Conservation (phyloP, 2,797 vertebrate species). For the Pseudomugil tenellus region DNA sequence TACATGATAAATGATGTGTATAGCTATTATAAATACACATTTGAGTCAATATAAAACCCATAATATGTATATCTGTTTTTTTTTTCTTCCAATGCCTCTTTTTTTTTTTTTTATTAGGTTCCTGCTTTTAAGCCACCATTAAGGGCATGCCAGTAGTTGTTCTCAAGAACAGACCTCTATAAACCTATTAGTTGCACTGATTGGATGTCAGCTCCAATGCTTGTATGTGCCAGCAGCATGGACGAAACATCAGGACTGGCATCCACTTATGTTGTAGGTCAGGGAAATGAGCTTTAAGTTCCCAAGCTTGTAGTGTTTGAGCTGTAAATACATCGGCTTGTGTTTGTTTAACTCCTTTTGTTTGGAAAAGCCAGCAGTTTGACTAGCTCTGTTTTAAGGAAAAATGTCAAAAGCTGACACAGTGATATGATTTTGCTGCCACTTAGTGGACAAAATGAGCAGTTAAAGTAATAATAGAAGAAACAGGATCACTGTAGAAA, state of each 20-base stretch:
- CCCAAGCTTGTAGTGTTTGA: not conserved
- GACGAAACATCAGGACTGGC: not conserved
- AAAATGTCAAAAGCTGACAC: not conserved
- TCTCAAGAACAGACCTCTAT: slow-evolving; percentile 21
- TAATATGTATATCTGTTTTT: not conserved
- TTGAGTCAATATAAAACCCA: not conserved
- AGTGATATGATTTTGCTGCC: slow-evolving; percentile 52
- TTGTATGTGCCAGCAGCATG: slow-evolving; percentile 19
- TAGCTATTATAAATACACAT: not conserved
- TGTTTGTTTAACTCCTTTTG: not conserved
- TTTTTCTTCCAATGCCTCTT: not conserved
- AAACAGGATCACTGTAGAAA: not conserved
- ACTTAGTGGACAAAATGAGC: slow-evolving; percentile 45
- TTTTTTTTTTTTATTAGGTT: no score
- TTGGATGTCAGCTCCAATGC: slow-evolving; percentile 25
- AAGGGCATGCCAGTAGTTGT: not conserved
- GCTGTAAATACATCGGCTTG: not conserved
- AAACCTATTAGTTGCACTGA: slow-evolving; percentile 47
- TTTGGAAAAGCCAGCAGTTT: not conserved
- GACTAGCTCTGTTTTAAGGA: not conserved
- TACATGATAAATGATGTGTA: no score
- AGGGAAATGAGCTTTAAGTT: not conserved
- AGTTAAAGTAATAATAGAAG: not conserved
- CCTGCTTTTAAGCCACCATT: not conserved
- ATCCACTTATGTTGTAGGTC: not conserved